Percentiles rank a stretch among this genome's conserved stretches.
Evolutionary conservation across 2,888 invertebrate genomes (phyloP).

Genomic region (Andrena trimmerana): DNA sequence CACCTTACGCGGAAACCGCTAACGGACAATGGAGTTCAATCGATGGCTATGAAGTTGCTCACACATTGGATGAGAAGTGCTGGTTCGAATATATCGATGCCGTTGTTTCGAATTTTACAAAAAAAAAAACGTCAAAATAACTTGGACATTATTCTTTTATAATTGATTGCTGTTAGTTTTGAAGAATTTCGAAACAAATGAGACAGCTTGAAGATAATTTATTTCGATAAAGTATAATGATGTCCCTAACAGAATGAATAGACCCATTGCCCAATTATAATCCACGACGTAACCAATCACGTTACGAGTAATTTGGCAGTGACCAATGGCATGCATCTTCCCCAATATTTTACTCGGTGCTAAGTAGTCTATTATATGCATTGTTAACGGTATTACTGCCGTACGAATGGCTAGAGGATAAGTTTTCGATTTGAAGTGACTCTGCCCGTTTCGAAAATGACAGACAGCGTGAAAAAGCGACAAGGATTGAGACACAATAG

Average conservation of each 20-base stretch:
- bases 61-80: neutral
- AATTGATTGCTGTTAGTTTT: neutral
- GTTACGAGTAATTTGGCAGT: neutral
- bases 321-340: slow-evolving; percentile 22
- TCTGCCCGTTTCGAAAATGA: slow-evolving; percentile 29
- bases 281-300: slow-evolving; percentile 18
- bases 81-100: neutral
- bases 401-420: neutral
- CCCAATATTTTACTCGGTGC: slow-evolving; percentile 6
- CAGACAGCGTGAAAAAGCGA: slow-evolving; percentile 11
- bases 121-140: neutral
- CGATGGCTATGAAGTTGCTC: slow-evolving; percentile 7
- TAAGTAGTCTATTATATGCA: slow-evolving; percentile 19
- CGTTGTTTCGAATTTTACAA: neutral
- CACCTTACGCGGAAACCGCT: slow-evolving; percentile 47
- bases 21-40: neutral
- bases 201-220: neutral
- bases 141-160: neutral
- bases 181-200: neutral
- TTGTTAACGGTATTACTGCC: slow-evolving; percentile 2
- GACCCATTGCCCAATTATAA: neutral
- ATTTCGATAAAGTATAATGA: neutral
- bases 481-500: neutral
- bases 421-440: neutral
- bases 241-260: neutral